Evolutionary conservation across 2,888 invertebrate genomes (phyloP).

Genomic region (Pheosia tremula): DNA sequence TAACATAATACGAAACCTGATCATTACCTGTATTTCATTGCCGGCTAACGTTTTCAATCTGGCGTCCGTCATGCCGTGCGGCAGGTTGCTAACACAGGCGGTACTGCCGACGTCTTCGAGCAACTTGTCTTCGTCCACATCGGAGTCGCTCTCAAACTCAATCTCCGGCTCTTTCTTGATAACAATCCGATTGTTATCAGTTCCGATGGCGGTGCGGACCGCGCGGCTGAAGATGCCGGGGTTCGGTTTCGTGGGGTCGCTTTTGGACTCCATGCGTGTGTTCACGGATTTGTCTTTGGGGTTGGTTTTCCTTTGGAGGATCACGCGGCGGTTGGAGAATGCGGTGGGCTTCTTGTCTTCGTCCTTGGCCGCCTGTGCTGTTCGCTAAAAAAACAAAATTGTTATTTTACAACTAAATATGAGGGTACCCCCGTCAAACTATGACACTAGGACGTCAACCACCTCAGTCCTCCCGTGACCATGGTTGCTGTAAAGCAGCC

Average conservation of each 20-base stretch:
- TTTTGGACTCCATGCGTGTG: slow-evolving; percentile 54
- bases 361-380: slow-evolving; percentile 40
- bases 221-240: slow-evolving; percentile 74
- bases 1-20: slow-evolving; percentile 19
- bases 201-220: slow-evolving; percentile 61
- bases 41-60: slow-evolving; percentile 72
- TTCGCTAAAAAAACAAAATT: neutral
- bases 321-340: slow-evolving; percentile 67
- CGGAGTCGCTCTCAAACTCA: slow-evolving; percentile 59
- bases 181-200: slow-evolving; percentile 44
- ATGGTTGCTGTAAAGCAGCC: too few relatives aligned
- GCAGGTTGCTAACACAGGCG: slow-evolving; percentile 65
- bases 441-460: too few relatives aligned
- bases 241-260: slow-evolving; percentile 58
- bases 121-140: slow-evolving; percentile 51
- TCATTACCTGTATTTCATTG: slow-evolving; percentile 73
- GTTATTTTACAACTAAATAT: too few relatives aligned
- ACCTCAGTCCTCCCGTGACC: too few relatives aligned
- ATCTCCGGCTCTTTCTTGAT: slow-evolving; percentile 54
- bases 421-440: too few relatives aligned
- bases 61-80: slow-evolving; percentile 77
- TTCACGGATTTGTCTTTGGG: slow-evolving; percentile 56
- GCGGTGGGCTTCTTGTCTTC: slow-evolving; percentile 44
- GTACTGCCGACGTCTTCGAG: slow-evolving; percentile 42
- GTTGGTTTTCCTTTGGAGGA: slow-evolving; percentile 59